A percentile compares a stretch with the other conserved stretches of the same genome.
These are phyloP conservation scores for Creontiades dilutus DNA, from an alignment of 2,888 invertebrate species.

Conservation along the genomic window DNA sequence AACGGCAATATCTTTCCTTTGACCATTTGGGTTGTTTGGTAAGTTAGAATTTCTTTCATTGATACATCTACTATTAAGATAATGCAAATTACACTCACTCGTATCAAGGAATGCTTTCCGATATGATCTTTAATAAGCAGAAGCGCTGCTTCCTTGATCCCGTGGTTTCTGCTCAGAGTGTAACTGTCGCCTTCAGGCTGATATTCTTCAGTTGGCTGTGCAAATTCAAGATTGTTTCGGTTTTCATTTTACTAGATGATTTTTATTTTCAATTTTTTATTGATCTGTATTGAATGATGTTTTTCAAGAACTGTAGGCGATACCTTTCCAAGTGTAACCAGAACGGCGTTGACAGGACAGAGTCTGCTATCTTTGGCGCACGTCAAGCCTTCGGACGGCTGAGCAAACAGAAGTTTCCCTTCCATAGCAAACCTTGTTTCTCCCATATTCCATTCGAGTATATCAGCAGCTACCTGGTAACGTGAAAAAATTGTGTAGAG, in stretches of 20 bases:
- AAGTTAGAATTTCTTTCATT: no score
- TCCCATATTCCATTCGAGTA: conserved; percentile 95
- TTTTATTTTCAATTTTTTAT: not conserved
- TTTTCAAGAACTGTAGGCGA: not conserved
- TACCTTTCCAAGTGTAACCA: conserved; percentile 95
- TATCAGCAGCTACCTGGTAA: conserved; percentile 91
- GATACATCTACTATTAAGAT: no score
- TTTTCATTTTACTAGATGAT: not conserved
- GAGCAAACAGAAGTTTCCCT: conserved; percentile 91
- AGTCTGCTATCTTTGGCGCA: conserved; percentile 90
- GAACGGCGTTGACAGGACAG: conserved; percentile 91
- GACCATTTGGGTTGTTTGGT: no score
- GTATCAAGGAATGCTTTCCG: conserved; percentile 89
- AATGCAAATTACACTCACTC: conserved; percentile 79
- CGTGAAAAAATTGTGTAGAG: not conserved
- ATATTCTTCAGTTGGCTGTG: conserved; percentile 86
- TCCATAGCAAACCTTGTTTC: conserved; percentile 95
- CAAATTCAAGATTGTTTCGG: not conserved
- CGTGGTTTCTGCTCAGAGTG: conserved; percentile 86
- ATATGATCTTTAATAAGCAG: conserved; percentile 93
- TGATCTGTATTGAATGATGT: no score
- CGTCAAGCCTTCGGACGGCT: conserved; percentile 95
- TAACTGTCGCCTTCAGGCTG: conserved; percentile 84
- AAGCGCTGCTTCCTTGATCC: conserved; percentile 90
- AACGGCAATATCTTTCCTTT: no score